These are phyloP conservation scores for Rhinopomastus cyanomelas DNA, from an alignment of 2,113 vertebrate genomes.

Conservation along the genomic window DNA sequence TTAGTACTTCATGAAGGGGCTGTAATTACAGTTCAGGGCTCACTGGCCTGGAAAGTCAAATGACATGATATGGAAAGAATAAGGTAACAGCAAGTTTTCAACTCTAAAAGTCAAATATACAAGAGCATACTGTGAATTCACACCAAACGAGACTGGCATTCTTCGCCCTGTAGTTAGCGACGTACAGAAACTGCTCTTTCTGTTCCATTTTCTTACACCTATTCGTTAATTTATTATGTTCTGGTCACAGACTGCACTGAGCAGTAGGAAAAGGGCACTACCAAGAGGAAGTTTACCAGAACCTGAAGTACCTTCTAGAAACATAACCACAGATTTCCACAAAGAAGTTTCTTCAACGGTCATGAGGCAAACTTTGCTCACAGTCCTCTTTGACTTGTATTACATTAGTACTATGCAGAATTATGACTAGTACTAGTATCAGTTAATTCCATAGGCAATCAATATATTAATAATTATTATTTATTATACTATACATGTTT, in stretches of 20 bases:
- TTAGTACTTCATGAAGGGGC: not conserved
- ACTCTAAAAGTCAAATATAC: not conserved
- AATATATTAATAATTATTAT: not conserved
- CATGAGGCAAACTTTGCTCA: not conserved
- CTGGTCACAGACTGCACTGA: not conserved
- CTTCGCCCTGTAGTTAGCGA: not conserved
- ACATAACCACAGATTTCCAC: not conserved
- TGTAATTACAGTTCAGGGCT: not conserved
- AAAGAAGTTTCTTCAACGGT: not conserved
- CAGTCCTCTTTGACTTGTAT: not conserved
- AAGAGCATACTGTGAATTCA: not conserved
- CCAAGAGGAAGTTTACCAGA: not conserved
- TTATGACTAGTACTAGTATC: not conserved
- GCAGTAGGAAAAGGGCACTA: not conserved
- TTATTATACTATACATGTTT: not conserved
- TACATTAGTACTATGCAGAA: not conserved
- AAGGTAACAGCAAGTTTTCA: not conserved
- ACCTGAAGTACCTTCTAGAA: not conserved
- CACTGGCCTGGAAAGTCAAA: not conserved
- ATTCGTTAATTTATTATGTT: not conserved
- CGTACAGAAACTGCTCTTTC: not conserved
- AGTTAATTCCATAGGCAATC: too few species aligned
- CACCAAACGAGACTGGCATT: not conserved
- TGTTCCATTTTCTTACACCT: not conserved
- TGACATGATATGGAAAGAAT: not conserved